Conservation (phyloP, 2,888 invertebrate species). For the Orthosia cruda region DNA sequence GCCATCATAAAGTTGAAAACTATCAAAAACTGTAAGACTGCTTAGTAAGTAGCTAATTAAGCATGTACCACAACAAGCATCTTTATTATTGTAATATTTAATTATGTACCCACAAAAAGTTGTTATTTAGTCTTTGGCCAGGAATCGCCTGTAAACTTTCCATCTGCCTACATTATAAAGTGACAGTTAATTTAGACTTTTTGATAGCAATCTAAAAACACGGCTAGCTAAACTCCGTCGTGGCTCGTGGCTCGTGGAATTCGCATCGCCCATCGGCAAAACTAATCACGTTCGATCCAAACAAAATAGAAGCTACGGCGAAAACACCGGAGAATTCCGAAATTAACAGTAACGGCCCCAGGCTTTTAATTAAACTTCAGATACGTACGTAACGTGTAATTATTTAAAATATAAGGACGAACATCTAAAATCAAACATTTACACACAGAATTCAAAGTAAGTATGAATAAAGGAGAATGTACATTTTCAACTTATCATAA, state of each 20-base stretch:
- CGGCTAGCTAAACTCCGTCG: background rate
- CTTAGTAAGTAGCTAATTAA: background rate
- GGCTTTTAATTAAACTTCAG: slow-evolving; percentile 50
- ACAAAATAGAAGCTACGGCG: slow-evolving; percentile 38
- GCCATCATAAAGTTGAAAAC: no score
- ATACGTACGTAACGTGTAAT: slow-evolving; percentile 26
- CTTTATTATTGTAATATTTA: background rate
- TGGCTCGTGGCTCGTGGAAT: background rate
- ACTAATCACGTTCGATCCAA: slow-evolving; percentile 51
- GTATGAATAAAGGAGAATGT: background rate
- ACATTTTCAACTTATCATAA: background rate
- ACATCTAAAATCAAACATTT: background rate
- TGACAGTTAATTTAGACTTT: slow-evolving; percentile 26
- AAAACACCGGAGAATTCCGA: slow-evolving; percentile 43
- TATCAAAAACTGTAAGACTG: no score
- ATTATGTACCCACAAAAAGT: background rate
- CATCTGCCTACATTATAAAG: slow-evolving; percentile 8
- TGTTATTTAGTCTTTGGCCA: background rate
- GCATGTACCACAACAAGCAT: background rate
- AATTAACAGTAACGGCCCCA: slow-evolving; percentile 45
- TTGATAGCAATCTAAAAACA: slow-evolving; percentile 18
- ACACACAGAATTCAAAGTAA: background rate
- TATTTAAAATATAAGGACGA: slow-evolving; percentile 27
- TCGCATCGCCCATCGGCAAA: slow-evolving; percentile 35
- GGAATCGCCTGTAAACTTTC: slow-evolving; percentile 2